Conservation (phyloP, 2,113 vertebrate species). For the Centrocercus urophasianus region DNA sequence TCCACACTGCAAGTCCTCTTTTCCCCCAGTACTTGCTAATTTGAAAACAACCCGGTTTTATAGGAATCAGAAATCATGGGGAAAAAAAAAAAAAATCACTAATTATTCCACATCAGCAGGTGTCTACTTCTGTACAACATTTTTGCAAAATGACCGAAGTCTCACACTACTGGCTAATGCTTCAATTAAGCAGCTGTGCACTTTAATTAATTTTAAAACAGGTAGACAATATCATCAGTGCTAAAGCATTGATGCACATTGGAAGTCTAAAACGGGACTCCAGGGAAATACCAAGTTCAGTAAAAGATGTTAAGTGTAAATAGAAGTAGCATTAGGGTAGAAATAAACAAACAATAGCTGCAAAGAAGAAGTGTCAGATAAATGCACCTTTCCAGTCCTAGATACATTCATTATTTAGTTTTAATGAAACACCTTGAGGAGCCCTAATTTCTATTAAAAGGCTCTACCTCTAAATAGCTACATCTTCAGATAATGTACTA, state of each 20-base stretch:
- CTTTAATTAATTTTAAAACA: conserved; percentile 76
- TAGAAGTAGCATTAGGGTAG: background rate
- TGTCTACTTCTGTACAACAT: background rate
- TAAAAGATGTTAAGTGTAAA: conserved; percentile 59
- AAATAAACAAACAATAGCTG: conserved; percentile 65
- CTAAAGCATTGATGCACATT: conserved; percentile 77
- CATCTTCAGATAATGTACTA: conserved; percentile 21
- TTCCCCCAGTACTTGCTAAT: background rate
- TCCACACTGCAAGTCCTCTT: background rate
- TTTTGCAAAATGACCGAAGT: conserved; percentile 13
- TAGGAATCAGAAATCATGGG: background rate
- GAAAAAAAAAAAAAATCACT: background rate
- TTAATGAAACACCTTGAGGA: conserved; percentile 62
- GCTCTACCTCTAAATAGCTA: background rate
- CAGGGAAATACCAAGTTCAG: conserved; percentile 66
- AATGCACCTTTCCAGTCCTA: conserved; percentile 34
- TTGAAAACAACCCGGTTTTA: background rate
- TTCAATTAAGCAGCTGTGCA: conserved; percentile 72
- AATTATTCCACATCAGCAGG: conserved; percentile 9
- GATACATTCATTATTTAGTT: conserved; percentile 44
- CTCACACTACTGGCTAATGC: conserved; percentile 25
- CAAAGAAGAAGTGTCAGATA: conserved; percentile 63
- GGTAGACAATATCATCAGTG: conserved; percentile 17
- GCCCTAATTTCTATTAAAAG: conserved; percentile 32
- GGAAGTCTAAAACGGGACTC: conserved; percentile 74